Evolutionary conservation across 2,888 invertebrate genomes (phyloP), one percentile per base, ranked within the genome.

Genomic region (Autographa gamma): DNA sequence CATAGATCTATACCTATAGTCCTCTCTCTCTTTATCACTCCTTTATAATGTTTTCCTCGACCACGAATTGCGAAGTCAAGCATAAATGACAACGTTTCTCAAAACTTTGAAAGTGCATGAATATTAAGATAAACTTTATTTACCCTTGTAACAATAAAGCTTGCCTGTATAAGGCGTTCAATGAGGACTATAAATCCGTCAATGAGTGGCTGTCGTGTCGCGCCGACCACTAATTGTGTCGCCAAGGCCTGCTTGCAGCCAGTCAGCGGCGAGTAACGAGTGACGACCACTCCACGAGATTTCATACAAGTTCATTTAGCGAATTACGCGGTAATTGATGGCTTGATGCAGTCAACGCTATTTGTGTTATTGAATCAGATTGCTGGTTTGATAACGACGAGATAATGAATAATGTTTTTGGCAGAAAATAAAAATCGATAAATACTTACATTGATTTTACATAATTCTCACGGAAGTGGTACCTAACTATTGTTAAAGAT

Each of bases 231-330:
- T 76, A 72, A 82, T 76, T 79, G 76, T 65, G 60, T 76, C 72
- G 58, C 63, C 81, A 81, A 81, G 80, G 81, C 60, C 67, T 31
- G 16, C 8, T 72, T 66, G 67, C 66, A 68, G 76, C 73, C 65
- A 32, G 34, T 65, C 41, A 56, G 60, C 48, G 34, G 41, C 56
- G 32, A n/a, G 43, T n/a, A n/a, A n/a, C 25, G 25, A 25, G 25
- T 25, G 74, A 70, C 43, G 63, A 65, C 62, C 38, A 34, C 54
- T 38, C 13, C 16, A 19, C 62, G 62, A 77, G 77, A 77, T 77
- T 62, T 80, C 72, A 72, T 48, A 80, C 68, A 68, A 77, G 73
- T 80, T 63, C 58, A 63, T 80, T 79, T 79, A 80, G 72, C 60
- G 64, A 67, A 71, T 71, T 76, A 63, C 41, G 78, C 54, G 65